Base-by-base conservation (phyloP, 1,140 invertebrate species). In the Drosophila persimilis region DNA sequence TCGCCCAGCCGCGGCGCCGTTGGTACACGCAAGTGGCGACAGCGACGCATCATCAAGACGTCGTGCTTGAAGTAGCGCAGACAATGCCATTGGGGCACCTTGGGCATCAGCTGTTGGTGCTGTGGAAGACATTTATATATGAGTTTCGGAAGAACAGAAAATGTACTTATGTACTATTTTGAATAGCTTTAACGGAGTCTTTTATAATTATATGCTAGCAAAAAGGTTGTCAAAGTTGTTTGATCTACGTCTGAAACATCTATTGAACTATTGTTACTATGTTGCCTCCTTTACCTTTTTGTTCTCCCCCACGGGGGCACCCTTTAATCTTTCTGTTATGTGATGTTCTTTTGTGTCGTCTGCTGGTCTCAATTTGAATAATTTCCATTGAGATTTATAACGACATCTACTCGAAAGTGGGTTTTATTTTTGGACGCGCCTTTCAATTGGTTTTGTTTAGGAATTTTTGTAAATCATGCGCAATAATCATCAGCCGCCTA, bases 41-140 rank as follows among this genome's bases (percentile, higher is more conserved):
- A 96, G 55, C 95, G 94, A 56, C 95, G 93, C 60, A 95, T 94
- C 53, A 95, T 91, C 29, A 91, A 60, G 17, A 91, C 79, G 73
- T 96, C 95, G 72, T 96, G 95, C 78, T 95, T 95, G 60, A 95
- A 93, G 90, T 96, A 96, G 61, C 95, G 93, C 78, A 96, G 92
- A 90, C 95, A 96, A 88, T 96, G 95, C 95, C 95, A 96, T 80
- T 96, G 95, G 3, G 95, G 95, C 60, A 96, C 94, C 73, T 91
- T 91, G 41, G 90, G 86, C 84, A 90, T 89, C 39, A 90, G 71
- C 56, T 88, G 86, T 71, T 90, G 83, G 57, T 91, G 85, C 90
- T 91, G 43, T 0, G 58, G 57, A 6, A 31, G 54, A 44, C 15
- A 54, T 13, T 41, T 35, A 53, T 22, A 22, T 45, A 22, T 45